These are phyloP conservation scores for Lerista edwardsae DNA, from an alignment of 2,797 vertebrate genomes.

Conservation along the genomic window DNA sequence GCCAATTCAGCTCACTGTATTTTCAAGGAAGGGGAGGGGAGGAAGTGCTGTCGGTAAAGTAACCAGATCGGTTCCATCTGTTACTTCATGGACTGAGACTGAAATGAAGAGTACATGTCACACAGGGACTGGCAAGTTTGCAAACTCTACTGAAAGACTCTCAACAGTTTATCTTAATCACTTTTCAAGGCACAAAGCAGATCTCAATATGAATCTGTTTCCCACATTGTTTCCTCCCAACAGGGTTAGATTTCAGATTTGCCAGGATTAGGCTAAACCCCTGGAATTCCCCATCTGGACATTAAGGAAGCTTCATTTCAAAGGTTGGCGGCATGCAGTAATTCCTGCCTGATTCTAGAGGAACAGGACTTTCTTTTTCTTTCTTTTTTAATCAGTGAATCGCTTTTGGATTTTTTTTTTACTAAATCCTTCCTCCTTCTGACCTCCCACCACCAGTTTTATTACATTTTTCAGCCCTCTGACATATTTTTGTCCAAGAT, in stretches of 20 bases:
- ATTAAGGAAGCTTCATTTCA: constrained; percentile 73
- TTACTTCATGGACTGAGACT: constrained; percentile 62
- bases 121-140: constrained; percentile 65
- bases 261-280: constrained; percentile 76
- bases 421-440: neutral
- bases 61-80: constrained; percentile 62
- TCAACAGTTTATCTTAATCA: constrained; percentile 75
- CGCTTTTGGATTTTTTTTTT: constrained; percentile 4
- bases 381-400: constrained; percentile 53
- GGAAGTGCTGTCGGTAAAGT: constrained; percentile 36
- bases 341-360: constrained; percentile 55
- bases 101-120: constrained; percentile 65
- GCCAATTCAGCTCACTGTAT: constrained; percentile 44
- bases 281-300: constrained; percentile 76
- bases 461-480: constrained; percentile 46
- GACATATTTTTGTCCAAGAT: constrained; percentile 54
- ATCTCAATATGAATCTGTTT: constrained; percentile 76
- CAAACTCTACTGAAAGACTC: constrained; percentile 66
- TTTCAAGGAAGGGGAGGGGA: constrained; percentile 37
- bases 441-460: constrained; percentile 6
- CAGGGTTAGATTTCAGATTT: constrained; percentile 75
- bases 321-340: constrained; percentile 68
- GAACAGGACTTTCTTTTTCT: constrained; percentile 63
- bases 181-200: constrained; percentile 74
- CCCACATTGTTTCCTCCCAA: constrained; percentile 77